Percentiles rank a stretch among this genome's conserved stretches.
These are phyloP conservation scores for Eupithecia exiguata DNA, from an alignment of 2,888 invertebrate genomes.

Conservation along the genomic window DNA sequence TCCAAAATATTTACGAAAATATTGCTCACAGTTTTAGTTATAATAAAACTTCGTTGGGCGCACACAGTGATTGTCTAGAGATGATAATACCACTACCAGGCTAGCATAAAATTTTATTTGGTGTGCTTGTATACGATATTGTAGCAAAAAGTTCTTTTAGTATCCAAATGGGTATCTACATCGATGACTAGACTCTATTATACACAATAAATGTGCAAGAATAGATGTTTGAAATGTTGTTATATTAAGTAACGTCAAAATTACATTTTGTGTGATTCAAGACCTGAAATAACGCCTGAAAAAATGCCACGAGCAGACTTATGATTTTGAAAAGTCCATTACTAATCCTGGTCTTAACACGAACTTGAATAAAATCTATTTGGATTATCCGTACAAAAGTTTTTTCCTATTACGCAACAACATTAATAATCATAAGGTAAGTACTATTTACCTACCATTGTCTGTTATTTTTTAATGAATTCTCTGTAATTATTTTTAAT, in stretches of 20 bases:
- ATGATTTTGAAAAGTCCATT: too few relatives aligned
- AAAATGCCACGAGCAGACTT: too few relatives aligned
- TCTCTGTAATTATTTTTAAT: constrained; percentile 44
- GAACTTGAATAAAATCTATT: neutral
- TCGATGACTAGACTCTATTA: too few relatives aligned
- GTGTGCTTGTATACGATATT: neutral
- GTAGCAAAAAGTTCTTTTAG: too few relatives aligned
- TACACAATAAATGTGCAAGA: too few relatives aligned
- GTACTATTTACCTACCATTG: constrained; percentile 24
- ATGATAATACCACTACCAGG: constrained; percentile 53
- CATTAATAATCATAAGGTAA: constrained; percentile 24
- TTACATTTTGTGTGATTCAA: too few relatives aligned
- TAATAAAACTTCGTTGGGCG: constrained; percentile 77
- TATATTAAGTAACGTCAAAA: too few relatives aligned
- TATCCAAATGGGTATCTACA: too few relatives aligned
- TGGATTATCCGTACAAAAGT: neutral
- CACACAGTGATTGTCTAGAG: constrained; percentile 59
- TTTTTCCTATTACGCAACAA: constrained; percentile 30
- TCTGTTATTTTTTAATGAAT: constrained; percentile 46
- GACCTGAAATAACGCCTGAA: too few relatives aligned
- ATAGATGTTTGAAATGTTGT: too few relatives aligned
- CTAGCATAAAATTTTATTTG: neutral
- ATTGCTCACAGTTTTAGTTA: constrained; percentile 78
- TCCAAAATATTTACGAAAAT: constrained; percentile 82
- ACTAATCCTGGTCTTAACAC: neutral